These are phyloP conservation scores for Lasioglossum leucozonium DNA, from an alignment of 2,888 invertebrate species.

Conservation along the genomic window DNA sequence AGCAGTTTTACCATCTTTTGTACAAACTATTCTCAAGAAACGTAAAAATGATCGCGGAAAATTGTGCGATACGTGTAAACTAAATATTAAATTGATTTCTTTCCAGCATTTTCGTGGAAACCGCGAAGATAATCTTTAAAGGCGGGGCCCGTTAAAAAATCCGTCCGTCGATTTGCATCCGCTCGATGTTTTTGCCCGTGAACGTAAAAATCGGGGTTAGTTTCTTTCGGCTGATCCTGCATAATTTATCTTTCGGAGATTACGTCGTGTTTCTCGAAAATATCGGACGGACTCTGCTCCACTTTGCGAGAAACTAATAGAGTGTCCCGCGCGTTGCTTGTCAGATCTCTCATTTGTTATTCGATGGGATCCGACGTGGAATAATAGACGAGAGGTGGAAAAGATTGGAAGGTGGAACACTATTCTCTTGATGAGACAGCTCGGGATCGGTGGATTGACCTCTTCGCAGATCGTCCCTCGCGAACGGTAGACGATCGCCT, in stretches of 20 bases:
- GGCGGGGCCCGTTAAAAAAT: not conserved
- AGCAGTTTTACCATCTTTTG: too few species aligned
- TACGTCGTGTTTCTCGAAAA: slow-evolving; percentile 1
- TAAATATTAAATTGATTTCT: not conserved
- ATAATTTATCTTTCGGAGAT: not conserved
- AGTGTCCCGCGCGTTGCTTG: not conserved
- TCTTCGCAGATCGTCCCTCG: slow-evolving; percentile 36
- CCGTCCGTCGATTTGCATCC: not conserved
- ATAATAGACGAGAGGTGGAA: not conserved
- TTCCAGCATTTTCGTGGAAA: too few species aligned
- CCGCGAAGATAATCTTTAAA: not conserved
- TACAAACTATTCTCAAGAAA: too few species aligned
- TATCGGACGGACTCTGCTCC: not conserved
- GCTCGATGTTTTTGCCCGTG: not conserved
- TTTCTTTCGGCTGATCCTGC: not conserved
- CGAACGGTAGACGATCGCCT: not conserved
- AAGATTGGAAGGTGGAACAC: not conserved
- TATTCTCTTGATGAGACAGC: slow-evolving; percentile 61
- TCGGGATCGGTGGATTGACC: slow-evolving; percentile 64
- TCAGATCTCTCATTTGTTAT: slow-evolving; percentile 9
- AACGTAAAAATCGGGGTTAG: not conserved
- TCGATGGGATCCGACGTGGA: not conserved
- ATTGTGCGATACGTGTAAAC: too few species aligned
- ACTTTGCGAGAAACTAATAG: slow-evolving; percentile 2
- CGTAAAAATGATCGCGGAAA: too few species aligned